Base-by-base conservation (phyloP, 2,113 vertebrate genomes). In the Ctenomys sociabilis region DNA sequence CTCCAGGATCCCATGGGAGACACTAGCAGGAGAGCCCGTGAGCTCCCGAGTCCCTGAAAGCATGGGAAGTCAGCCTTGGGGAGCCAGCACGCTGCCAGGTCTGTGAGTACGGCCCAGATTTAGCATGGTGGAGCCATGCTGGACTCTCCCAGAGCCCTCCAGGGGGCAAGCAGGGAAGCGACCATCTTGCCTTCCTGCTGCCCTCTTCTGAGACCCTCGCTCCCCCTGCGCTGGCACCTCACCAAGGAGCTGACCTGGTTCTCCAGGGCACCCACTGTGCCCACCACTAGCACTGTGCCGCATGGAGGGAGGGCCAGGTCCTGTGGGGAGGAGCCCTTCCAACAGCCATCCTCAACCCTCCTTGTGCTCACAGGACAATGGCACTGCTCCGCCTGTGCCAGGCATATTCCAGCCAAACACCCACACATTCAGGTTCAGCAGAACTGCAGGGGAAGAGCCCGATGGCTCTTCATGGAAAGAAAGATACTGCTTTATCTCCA, bases 401-500 rank as follows among this genome's bases (percentile, higher is more conserved):
- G 37, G 80, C 59, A 68, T 73, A 30, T 17, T 17, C 80, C 14
- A 22, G 68, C 78, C 21, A 4, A 21, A 57, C 82, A 45, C 54
- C 35, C 9, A 45, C 3, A 2, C 8, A 24, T 16, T 21, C 26
- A 70, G 16, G 87, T 59, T 43, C 68, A 24, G 75, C 59, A 66
- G 66, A 70, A 8, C 35, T 3, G 16, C 32, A 8, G 28, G 2
- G 8, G 37, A 70, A 40, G 68, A 35, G 10, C 88, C 19, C 22
- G 37, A 59, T 37, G 54, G 37, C 75, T 22, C 30, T 83, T 84
- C 88, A 81, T 57, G 32, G 72, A 66, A 95, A 92, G 63, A 75
- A 72, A 97, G 93, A 90, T 12, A 66, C 5, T 52, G 88, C 93
- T 88, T 52, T 14, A 19, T 87, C 22, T 83, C 85, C 49, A 37